These are phyloP conservation scores for Sarcophilus harrisii DNA, from an alignment of 2,797 vertebrate genomes.

Conservation along the genomic window DNA sequence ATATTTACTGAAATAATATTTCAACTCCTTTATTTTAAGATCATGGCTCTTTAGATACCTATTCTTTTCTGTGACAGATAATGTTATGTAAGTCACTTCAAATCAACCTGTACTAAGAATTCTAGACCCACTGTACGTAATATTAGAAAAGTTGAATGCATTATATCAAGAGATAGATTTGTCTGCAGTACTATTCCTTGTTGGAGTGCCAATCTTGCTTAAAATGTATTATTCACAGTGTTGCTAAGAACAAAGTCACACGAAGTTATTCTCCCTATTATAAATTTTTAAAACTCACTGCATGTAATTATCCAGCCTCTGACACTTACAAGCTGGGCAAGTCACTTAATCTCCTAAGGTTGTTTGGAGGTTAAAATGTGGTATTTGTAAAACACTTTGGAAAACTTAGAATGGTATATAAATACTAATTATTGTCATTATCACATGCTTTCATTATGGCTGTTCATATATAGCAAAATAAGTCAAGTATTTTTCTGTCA, in stretches of 20 bases:
- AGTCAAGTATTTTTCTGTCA: slow-evolving; percentile 64
- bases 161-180: slow-evolving; percentile 58
- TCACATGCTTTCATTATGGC: slow-evolving; percentile 67
- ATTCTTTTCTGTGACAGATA: slow-evolving; percentile 60
- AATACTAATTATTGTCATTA: slow-evolving; percentile 26
- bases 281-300: slow-evolving; percentile 60
- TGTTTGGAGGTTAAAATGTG: not conserved
- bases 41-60: slow-evolving; percentile 68
- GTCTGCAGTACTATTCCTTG: slow-evolving; percentile 67
- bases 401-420: not conserved
- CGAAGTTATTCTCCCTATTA: slow-evolving; percentile 54
- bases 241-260: slow-evolving; percentile 59
- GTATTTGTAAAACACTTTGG: not conserved
- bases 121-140: slow-evolving; percentile 73
- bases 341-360: not conserved
- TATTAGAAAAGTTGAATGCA: slow-evolving; percentile 56
- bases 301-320: slow-evolving; percentile 28
- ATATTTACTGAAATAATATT: slow-evolving; percentile 65
- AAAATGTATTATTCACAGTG: slow-evolving; percentile 69
- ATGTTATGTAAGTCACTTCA: slow-evolving; percentile 59
- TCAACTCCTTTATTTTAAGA: slow-evolving; percentile 69
- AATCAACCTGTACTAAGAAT: slow-evolving; percentile 67
- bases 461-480: slow-evolving; percentile 61
- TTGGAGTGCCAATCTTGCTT: slow-evolving; percentile 67
- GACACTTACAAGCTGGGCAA: not conserved